Evolutionary conservation across 2,888 invertebrate species (phyloP).

Genomic region (Scotopteryx bipunctaria): DNA sequence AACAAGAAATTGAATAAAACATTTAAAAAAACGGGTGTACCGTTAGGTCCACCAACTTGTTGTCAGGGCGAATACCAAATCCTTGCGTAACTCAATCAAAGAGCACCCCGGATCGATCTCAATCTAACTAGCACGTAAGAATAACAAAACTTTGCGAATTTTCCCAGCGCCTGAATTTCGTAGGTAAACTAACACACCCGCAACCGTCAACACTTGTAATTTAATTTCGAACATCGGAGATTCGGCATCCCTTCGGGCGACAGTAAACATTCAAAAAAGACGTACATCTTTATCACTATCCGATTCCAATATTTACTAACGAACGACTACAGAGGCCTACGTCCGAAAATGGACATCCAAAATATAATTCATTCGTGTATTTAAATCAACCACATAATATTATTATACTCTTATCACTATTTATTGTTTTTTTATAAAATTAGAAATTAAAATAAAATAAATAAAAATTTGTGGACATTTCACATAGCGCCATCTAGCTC

Average conservation of each 20-base stretch:
- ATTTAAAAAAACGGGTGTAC: not conserved
- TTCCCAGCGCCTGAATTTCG: slow-evolving; percentile 12
- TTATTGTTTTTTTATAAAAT: too few species aligned
- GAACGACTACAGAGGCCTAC: too few species aligned
- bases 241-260: slow-evolving; percentile 15
- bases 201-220: slow-evolving; percentile 31
- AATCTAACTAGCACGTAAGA: slow-evolving; percentile 16
- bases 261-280: slow-evolving; percentile 2
- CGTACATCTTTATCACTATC: too few species aligned
- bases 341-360: too few species aligned
- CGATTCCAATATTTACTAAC: too few species aligned
- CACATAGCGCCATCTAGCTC: too few species aligned
- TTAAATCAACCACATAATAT: too few species aligned
- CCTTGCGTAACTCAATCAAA: slow-evolving; percentile 25
- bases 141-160: slow-evolving; percentile 24
- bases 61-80: slow-evolving; percentile 5
- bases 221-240: slow-evolving; percentile 28
- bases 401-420: too few species aligned
- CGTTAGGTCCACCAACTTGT: slow-evolving; percentile 1
- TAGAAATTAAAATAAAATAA: too few species aligned
- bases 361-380: too few species aligned
- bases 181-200: slow-evolving; percentile 24
- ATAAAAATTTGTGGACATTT: too few species aligned
- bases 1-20: not conserved
- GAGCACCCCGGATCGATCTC: slow-evolving; percentile 18